Percentiles rank a stretch among this genome's conserved stretches.
Conservation (phyloP, 2,888 invertebrate species). For the Thymelicus acteon region DNA sequence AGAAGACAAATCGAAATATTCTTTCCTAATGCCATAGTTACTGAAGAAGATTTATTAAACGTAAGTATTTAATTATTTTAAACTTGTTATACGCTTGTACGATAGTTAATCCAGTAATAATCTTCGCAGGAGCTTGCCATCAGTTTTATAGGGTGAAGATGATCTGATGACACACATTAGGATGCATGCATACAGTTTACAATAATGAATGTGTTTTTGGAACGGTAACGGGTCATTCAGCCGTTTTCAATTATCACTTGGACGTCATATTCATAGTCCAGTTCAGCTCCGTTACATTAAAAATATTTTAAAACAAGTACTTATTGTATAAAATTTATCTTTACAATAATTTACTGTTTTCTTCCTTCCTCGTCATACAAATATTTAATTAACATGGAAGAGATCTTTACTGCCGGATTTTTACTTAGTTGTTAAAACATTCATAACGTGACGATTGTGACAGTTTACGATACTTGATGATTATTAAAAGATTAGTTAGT, state of each 20-base stretch:
- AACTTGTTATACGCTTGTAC: conserved; percentile 1
- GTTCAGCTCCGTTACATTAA: conserved; percentile 17
- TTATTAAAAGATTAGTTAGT: background rate
- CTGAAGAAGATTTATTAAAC: background rate
- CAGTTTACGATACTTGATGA: background rate
- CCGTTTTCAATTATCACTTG: conserved; percentile 76
- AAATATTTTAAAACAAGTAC: background rate
- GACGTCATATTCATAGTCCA: conserved; percentile 63
- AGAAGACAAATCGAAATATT: conserved; percentile 49
- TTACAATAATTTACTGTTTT: background rate
- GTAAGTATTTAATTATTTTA: background rate
- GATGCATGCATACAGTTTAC: conserved; percentile 66
- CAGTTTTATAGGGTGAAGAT: conserved; percentile 68
- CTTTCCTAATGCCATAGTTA: conserved; percentile 51
- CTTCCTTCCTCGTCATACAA: background rate
- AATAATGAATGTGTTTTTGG: conserved; percentile 66
- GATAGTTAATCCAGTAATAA: conserved; percentile 64
- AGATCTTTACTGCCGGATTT: background rate
- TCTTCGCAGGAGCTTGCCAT: conserved; percentile 44
- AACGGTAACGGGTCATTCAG: conserved; percentile 77
- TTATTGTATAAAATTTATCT: background rate
- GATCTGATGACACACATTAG: conserved; percentile 71
- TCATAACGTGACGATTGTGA: background rate
- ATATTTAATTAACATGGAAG: conserved; percentile 5
- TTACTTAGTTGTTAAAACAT: too few relatives aligned